Base-by-base conservation (phyloP, 2,888 invertebrate species). In the Lycophotia porphyrea region DNA sequence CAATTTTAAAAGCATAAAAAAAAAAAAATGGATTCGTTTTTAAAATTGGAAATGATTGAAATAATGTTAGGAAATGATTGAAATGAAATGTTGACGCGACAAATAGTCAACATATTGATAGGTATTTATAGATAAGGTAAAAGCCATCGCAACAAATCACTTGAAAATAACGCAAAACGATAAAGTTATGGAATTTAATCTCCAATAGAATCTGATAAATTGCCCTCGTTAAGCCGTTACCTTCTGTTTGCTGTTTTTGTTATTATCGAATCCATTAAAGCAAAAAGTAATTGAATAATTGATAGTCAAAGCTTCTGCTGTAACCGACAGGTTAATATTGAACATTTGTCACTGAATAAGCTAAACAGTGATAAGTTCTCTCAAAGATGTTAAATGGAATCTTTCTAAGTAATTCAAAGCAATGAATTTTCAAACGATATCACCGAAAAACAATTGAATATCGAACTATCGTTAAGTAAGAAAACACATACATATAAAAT, bases 121-220 rank as follows among this genome's bases (percentile, higher is more conserved):
- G n/a, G 31, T 47, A 52, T 70, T 65, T 27, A 44, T 58, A 60
- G 11, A 67, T 71, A 73, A 44, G 55, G n/a, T 60, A 36, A 74
- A 78, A 78, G 65, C 65, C 7, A 77, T 87, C 73, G 70, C 61
- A 68, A 80, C 73, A 84, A 86, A 84, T 74, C 71, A 77, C 79
- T 80, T 75, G 81, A 81, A 87, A 85, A 88, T 85, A 85, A 82
- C 60, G 75, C 64, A 81, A 82, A 84, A 67, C 79, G 81, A 80
- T 66, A 77, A 76, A 76, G 68, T 83, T 87, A 88, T 85, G 81
- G 87, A 80, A 87, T 89, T 89, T 86, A 87, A 89, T 88, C 86
- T 84, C 72, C 85, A 87, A 81, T 87, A 82, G 82, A 82, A 85
- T 82, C 82, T 88, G 84, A 87, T 79, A 86, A 86, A 90, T 88